Conservation (phyloP, 2,888 invertebrate genomes). For the Nomada hirtipes region DNA sequence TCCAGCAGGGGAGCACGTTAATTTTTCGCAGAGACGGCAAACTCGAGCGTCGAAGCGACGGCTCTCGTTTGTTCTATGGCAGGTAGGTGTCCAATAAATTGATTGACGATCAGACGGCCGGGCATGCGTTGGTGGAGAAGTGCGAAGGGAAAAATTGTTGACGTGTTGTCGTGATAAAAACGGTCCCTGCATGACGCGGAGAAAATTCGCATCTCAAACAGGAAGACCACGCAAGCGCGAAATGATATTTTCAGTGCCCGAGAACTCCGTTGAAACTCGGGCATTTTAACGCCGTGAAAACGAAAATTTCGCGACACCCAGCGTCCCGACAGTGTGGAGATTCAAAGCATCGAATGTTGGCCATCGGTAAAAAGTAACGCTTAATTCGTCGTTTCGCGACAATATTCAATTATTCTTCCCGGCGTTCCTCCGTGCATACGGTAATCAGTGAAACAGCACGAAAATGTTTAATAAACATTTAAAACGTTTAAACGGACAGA, state of each 20-base stretch:
- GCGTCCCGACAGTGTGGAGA: background rate
- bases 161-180: constrained; percentile 44
- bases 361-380: background rate
- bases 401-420: background rate
- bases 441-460: background rate
- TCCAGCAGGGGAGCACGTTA: background rate
- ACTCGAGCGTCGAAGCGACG: constrained; percentile 19
- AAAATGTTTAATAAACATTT: background rate
- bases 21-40: constrained; percentile 7
- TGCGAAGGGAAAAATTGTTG: constrained; percentile 32
- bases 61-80: constrained; percentile 39
- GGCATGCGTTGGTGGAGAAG: background rate
- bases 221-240: constrained; percentile 2
- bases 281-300: constrained; percentile 4
- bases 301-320: background rate
- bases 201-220: constrained; percentile 26
- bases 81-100: constrained; percentile 46
- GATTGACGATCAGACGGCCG: constrained; percentile 42
- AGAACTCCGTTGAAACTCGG: background rate
- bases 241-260: constrained; percentile 25
- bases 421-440: background rate
- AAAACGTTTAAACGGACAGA: background rate
- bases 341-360: background rate
- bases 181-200: background rate
- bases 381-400: constrained; percentile 5